Conservation (phyloP, 2,797 vertebrate genomes). For the Gallinago nigripennis region DNA sequence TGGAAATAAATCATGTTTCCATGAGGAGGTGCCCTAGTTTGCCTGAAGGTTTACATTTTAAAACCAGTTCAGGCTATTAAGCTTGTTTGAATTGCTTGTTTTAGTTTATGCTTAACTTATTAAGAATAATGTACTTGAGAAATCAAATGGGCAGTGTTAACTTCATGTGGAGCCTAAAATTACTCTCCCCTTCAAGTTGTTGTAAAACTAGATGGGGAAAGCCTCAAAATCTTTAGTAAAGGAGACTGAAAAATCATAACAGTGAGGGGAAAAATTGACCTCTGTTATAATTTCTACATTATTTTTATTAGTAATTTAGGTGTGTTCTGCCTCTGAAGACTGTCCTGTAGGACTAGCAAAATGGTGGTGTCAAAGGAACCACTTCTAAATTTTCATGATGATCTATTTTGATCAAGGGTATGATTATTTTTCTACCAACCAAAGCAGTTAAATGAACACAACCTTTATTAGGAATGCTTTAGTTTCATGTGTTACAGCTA, state of each 20-base stretch:
- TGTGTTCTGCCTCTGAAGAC: not conserved
- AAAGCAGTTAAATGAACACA: not conserved
- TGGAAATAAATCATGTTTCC: not conserved
- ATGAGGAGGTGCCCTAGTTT: not conserved
- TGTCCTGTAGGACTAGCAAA: not conserved
- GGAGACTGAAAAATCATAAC: not conserved
- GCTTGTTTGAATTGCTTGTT: not conserved
- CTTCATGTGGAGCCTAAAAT: not conserved
- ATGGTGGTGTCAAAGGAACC: not conserved
- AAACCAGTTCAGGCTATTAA: not conserved
- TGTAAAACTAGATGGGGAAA: not conserved
- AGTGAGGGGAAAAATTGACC: not conserved
- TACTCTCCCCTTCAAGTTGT: not conserved
- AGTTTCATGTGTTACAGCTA: not conserved
- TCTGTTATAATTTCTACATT: not conserved
- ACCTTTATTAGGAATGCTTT: not conserved
- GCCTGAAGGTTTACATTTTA: not conserved
- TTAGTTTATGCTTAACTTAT: not conserved
- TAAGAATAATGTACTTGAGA: not conserved
- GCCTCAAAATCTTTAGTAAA: not conserved
- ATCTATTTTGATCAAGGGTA: not conserved
- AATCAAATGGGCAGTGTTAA: not conserved
- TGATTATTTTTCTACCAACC: not conserved
- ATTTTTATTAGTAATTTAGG: not conserved
- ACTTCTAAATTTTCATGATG: not conserved